Conservation (phyloP, 2,113 vertebrate species). For the Ochotona princeps region DNA sequence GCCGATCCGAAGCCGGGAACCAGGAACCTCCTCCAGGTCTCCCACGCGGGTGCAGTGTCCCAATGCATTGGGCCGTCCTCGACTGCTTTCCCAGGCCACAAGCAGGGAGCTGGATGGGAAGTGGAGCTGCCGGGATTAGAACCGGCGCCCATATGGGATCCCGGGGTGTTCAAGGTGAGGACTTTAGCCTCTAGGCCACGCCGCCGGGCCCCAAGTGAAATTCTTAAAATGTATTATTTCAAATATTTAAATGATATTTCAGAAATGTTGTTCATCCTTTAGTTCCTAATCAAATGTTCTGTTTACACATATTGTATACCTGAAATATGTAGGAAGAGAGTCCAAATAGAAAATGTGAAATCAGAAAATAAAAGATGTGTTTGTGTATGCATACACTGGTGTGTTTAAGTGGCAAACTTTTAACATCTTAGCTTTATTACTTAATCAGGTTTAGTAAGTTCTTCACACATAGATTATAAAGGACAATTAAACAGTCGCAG, state of each 20-base stretch:
- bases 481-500: slow-evolving; percentile 56
- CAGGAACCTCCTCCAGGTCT: no score
- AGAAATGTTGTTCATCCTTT: background rate
- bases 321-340: background rate
- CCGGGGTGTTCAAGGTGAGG: no score
- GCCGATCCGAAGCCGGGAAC: no score
- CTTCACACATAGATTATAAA: slow-evolving; percentile 50
- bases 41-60: no score
- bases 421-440: background rate
- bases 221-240: background rate
- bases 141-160: no score
- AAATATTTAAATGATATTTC: background rate
- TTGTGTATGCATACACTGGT: background rate
- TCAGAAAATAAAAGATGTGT: background rate
- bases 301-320: background rate
- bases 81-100: no score
- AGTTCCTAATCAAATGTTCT: background rate
- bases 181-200: no score
- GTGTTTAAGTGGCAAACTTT: background rate
- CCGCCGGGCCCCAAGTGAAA: no score
- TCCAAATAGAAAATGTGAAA: background rate
- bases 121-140: no score
- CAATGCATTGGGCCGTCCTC: no score
- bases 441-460: slow-evolving; percentile 45
- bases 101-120: no score